Evolutionary conservation across 2,888 invertebrate species (phyloP).

Genomic region (Rhorus exstirpatorius): DNA sequence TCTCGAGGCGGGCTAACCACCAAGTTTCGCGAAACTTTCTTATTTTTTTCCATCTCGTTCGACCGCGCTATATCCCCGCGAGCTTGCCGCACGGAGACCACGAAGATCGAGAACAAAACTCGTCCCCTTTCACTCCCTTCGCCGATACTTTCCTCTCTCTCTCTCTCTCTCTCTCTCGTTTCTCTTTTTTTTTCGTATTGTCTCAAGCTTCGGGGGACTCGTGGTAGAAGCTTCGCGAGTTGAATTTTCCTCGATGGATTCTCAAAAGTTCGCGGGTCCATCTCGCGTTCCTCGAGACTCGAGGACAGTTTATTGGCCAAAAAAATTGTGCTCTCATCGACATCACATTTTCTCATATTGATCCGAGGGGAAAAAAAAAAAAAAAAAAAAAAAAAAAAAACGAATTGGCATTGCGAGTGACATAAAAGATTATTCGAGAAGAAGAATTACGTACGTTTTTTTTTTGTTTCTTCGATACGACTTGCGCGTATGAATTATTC

Average conservation of each 20-base stretch:
- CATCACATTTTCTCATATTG: not conserved
- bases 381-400: too few species aligned
- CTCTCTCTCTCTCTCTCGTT: not conserved
- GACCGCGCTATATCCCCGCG: conserved; percentile 46
- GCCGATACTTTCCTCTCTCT: not conserved
- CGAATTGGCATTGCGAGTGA: too few species aligned
- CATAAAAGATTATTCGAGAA: too few species aligned
- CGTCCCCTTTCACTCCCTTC: conserved; percentile 22
- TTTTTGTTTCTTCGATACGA: too few species aligned
- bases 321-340: conserved; percentile 32
- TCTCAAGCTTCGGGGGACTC: conserved; percentile 32
- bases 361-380: too few species aligned
- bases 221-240: conserved; percentile 50
- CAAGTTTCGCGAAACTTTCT: conserved; percentile 61
- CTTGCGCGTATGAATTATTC: too few species aligned
- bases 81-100: conserved; percentile 59
- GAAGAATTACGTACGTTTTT: too few species aligned
- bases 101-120: conserved; percentile 59
- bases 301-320: conserved; percentile 9
- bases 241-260: conserved; percentile 58
- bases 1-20: conserved; percentile 53
- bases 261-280: conserved; percentile 40
- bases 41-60: conserved; percentile 22
- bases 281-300: conserved; percentile 11
- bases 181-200: conserved; percentile 4